Evolutionary conservation across 2,113 vertebrate genomes (phyloP).

Genomic region (Vicugna pacos): DNA sequence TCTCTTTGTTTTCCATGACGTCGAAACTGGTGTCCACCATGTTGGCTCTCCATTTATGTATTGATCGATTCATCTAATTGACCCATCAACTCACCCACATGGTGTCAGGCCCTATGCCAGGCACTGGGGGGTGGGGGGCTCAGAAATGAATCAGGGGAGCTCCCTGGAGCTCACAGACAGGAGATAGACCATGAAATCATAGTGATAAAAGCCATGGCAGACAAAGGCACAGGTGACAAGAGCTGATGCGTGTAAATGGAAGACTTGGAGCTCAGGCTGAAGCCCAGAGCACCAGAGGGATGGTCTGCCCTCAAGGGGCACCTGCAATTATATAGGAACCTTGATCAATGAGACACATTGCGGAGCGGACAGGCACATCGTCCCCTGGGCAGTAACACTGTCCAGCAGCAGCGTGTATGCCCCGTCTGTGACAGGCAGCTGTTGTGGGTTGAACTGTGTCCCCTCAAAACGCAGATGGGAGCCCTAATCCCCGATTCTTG

Average conservation of each 20-base stretch:
- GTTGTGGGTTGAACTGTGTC: too few species aligned
- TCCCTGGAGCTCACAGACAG: background rate
- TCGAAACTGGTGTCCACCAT: background rate
- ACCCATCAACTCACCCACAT: background rate
- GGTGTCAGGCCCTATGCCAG: background rate
- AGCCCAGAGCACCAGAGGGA: background rate
- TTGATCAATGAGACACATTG: background rate
- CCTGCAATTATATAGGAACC: background rate
- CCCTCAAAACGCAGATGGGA: too few species aligned
- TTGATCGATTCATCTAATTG: too few species aligned
- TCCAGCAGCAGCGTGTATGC: background rate
- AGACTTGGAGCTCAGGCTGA: background rate
- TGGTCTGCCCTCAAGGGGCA: background rate
- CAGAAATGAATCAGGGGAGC: background rate
- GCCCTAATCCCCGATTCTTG: background rate
- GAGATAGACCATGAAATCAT: background rate
- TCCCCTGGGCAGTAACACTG: background rate
- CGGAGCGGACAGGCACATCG: fast-evolving
- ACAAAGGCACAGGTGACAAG: background rate
- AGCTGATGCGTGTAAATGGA: too few species aligned
- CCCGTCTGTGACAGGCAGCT: too few species aligned
- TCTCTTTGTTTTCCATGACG: background rate
- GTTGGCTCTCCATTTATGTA: background rate
- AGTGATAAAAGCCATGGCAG: fast-evolving
- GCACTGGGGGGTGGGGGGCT: background rate